Percentiles rank a stretch among this genome's conserved stretches.
These are phyloP conservation scores for Urocyon cinereoargenteus DNA, from an alignment of 2,797 vertebrate genomes.

Conservation along the genomic window DNA sequence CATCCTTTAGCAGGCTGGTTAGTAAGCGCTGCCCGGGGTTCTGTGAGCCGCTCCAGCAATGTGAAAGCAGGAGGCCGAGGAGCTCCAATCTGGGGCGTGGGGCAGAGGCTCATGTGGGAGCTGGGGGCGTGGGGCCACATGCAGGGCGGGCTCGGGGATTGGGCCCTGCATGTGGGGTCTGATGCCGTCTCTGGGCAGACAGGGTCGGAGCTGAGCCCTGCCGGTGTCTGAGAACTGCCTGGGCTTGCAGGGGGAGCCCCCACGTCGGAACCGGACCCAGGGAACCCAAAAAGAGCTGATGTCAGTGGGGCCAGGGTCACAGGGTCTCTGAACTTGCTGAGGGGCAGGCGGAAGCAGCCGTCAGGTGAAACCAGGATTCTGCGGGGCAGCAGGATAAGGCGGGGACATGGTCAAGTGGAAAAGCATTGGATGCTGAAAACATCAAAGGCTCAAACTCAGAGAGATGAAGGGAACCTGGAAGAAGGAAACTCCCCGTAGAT, in stretches of 20 bases:
- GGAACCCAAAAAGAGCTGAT: neutral
- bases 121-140: no score
- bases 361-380: neutral
- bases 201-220: neutral
- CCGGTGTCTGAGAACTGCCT: neutral
- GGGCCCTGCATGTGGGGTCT: neutral
- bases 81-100: no score
- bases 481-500: neutral
- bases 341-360: neutral
- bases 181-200: fast-evolving
- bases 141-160: neutral
- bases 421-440: neutral
- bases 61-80: no score
- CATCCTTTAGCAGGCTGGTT: neutral
- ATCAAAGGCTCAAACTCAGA: neutral
- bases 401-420: no score
- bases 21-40: neutral
- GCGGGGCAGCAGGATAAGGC: no score
- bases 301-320: no score
- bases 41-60: no score
- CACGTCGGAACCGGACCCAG: neutral
- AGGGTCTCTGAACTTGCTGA: neutral
- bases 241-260: neutral
- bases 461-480: neutral
- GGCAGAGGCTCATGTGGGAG: neutral